phyloP scores from a whole-genome alignment of 2,888 invertebrate genomes.

The Chaitophorus viminalis region DNA sequence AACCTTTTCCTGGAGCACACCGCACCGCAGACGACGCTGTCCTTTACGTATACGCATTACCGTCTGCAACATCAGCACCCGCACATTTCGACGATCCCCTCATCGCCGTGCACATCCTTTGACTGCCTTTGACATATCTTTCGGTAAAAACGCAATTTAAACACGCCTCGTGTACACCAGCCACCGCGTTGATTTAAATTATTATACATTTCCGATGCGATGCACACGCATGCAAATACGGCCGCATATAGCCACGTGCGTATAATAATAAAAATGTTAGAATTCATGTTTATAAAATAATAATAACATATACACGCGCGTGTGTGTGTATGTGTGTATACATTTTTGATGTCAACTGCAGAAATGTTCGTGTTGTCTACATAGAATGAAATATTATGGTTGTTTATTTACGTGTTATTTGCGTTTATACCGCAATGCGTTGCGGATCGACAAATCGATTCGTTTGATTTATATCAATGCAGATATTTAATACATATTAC shows the following conservation, averaged over 20 bases:
- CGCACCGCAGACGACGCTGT: not conserved
- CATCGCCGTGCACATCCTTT: not conserved
- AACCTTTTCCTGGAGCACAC: not conserved
- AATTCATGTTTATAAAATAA: no score
- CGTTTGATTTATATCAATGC: no score
- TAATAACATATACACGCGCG: no score
- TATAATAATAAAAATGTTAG: not conserved
- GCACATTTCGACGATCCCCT: not conserved
- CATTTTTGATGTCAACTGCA: no score
- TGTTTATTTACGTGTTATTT: not conserved
- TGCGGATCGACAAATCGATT: no score
- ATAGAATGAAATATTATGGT: no score
- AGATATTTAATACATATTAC: no score
- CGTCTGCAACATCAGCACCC: not conserved
- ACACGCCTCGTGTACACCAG: not conserved
- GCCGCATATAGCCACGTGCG: not conserved
- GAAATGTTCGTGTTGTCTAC: no score
- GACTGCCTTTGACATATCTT: not conserved
- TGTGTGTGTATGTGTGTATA: no score
- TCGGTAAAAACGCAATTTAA: constrained; percentile 9
- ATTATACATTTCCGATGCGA: not conserved
- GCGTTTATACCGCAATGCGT: not conserved
- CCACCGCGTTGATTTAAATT: not conserved
- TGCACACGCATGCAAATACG: not conserved
- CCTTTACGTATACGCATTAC: no score